Percentiles rank a stretch among this genome's conserved stretches.
phyloP scores from a whole-genome alignment of 2,797 vertebrate genomes.

The Coracias cyanogaster region DNA sequence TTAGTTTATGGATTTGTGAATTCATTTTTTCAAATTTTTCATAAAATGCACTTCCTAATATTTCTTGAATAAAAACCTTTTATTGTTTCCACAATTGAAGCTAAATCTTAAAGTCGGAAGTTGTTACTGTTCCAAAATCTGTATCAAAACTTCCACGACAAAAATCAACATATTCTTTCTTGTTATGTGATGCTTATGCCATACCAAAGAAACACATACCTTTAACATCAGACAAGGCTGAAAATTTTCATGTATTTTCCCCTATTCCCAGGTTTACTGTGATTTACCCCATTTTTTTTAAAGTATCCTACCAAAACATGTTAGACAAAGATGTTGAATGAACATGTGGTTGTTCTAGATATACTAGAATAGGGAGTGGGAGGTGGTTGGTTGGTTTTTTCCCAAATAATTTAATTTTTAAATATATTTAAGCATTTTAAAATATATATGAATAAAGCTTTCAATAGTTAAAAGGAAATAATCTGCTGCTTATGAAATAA shows the following conservation, averaged over 20 bases:
- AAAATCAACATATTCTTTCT: neutral
- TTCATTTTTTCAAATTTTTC: neutral
- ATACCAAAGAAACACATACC: neutral
- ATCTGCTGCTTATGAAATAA: neutral
- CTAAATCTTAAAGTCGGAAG: neutral
- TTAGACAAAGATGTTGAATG: neutral
- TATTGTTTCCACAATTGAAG: neutral
- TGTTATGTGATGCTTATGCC: neutral
- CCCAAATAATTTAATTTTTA: neutral
- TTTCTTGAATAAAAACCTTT: neutral
- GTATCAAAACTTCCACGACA: neutral
- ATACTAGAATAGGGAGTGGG: accelerated
- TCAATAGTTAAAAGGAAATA: neutral
- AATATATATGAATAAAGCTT: neutral
- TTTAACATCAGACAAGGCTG: neutral
- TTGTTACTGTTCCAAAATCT: neutral
- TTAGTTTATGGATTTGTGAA: neutral
- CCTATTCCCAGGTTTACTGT: neutral
- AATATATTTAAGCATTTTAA: neutral
- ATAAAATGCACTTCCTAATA: neutral
- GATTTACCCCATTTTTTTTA: neutral
- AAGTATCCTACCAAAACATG: neutral
- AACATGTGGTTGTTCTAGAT: neutral
- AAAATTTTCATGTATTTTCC: neutral
- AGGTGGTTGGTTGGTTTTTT: neutral